These are phyloP conservation scores for Ophiothrix spiculata DNA, from an alignment of 35 echinoderm and acorn worm genomes.

Conservation along the genomic window DNA sequence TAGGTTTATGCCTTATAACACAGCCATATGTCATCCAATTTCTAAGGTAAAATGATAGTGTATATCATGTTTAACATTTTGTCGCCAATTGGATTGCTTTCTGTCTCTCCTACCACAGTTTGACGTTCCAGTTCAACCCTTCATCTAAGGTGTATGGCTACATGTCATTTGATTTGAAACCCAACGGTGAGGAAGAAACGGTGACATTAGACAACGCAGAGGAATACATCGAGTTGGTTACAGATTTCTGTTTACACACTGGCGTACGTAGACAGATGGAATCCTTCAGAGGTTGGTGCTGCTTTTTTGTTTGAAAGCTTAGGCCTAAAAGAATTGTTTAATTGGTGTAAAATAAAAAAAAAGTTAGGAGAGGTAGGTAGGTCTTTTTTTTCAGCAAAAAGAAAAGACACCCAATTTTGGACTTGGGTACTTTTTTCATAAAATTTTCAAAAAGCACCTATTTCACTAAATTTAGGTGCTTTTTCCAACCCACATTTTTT, in stretches of 20 bases:
- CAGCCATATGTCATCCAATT: background rate
- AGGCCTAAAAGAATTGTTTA: no score
- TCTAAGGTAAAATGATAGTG: background rate
- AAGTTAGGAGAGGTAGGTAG: no score
- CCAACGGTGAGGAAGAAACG: constrained; percentile 75
- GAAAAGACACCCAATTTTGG: no score
- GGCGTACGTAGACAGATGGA: constrained; percentile 94
- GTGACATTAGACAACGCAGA: constrained; percentile 96
- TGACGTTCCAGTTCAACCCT: constrained; percentile 99
- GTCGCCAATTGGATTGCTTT: no score
- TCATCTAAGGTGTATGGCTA: constrained; percentile 93
- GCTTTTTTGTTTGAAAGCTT: no score
- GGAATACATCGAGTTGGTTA: constrained; percentile 91
- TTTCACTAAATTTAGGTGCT: no score
- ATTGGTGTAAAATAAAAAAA: no score
- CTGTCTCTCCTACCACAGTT: no score
- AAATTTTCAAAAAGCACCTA: no score
- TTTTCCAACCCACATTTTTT: no score
- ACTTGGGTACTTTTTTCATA: background rate
- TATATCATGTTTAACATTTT: no score
- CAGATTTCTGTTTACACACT: constrained; percentile 95
- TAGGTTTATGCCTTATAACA: background rate
- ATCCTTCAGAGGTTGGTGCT: constrained; percentile 85
- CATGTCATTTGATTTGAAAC: constrained; percentile 73
- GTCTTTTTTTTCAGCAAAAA: background rate